Evolutionary conservation across 2,888 invertebrate species (phyloP), one percentile per base, ranked within the genome.

Genomic region (Iphiclides podalirius): DNA sequence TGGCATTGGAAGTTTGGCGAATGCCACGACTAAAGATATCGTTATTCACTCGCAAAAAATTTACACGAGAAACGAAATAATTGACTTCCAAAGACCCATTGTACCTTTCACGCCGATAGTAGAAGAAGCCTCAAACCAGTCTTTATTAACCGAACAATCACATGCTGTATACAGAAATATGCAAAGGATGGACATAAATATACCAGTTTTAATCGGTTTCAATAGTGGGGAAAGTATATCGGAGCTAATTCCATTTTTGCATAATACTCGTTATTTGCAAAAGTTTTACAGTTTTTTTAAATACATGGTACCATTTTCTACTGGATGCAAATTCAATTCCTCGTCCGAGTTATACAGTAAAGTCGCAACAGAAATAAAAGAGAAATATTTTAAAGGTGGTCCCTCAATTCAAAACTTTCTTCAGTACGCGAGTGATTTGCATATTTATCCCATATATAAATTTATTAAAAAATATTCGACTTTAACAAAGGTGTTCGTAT

Each of bases 171-270:
- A 64, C 28, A 54, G 55, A n/a, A 54, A 52, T 4, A 26, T 50
- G 4, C 46, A 53, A 41, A 52, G 49, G 11, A 52, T 57, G 15
- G 52, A 61, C 16, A 51, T 57, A 2, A 61, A 57, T 26, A 76
- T 83, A 50, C 83, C 88, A 8, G 70, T 89, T 33, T 63, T 90
- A 37, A 73, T 88, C n/a, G 90, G 90, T 31, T 90, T 83, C 48
- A 89, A 82, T 51, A 88, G 84, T 14, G 76, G 84, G 65, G 90
- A 90, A 65, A 79, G 82, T 58, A 80, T 88, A 54, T 72, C 84
- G n/a, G 85, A 87, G 71, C 65, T 73, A 1, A 75, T 80, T 56
- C 85, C 79, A 15, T 87, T 84, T 61, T 60, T 87, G 55, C 79
- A 77, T 12, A 79, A 84, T 47, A 67, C 79, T 7, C 54, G 59